Conservation (phyloP, 2,888 invertebrate species). For the Drosophila robusta region DNA sequence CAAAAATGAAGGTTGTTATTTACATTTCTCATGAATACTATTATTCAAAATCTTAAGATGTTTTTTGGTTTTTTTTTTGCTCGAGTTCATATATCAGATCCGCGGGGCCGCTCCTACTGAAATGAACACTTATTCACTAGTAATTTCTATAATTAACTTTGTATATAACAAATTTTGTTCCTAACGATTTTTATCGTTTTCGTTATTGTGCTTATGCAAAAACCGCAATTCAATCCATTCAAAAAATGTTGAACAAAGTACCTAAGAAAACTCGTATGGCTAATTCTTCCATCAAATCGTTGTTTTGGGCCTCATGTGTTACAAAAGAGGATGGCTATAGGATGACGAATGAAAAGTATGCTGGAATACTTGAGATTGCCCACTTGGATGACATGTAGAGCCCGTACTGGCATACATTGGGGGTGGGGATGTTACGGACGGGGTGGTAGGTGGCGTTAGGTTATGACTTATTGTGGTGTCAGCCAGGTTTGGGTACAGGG, state of each 20-base stretch:
- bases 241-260: background rate
- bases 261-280: background rate
- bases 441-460: conserved; percentile 21
- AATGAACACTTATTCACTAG: background rate
- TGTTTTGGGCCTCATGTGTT: background rate
- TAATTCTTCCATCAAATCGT: background rate
- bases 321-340: conserved; percentile 23
- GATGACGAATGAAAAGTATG: conserved; percentile 15
- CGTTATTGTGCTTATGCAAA: too few species aligned
- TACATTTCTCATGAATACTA: background rate
- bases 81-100: background rate
- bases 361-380: conserved; percentile 32
- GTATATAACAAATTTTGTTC: background rate
- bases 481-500: conserved; percentile 35
- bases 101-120: background rate
- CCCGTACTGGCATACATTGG: conserved; percentile 1
- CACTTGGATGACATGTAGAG: conserved; percentile 8
- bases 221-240: background rate
- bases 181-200: background rate
- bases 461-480: conserved; percentile 15
- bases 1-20: background rate
- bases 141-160: background rate
- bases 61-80: conserved; percentile 2
- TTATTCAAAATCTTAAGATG: background rate
- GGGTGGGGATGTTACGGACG: conserved; percentile 19